phyloP scores from a whole-genome alignment of 2,888 invertebrate genomes.

The Drosophila affinis region DNA sequence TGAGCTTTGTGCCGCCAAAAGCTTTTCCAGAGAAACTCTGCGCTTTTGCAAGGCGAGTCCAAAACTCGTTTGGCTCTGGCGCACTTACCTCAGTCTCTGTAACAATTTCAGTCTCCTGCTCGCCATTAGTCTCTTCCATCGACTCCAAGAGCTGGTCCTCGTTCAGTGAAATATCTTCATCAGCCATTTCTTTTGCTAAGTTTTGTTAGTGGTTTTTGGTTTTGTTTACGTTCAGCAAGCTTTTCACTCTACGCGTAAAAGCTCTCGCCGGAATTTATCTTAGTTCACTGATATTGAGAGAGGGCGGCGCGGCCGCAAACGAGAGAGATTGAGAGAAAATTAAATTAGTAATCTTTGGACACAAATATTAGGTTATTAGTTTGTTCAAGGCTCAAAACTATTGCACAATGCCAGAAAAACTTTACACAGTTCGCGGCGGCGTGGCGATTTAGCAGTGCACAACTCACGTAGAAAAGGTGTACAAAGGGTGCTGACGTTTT shows the following conservation, averaged over 20 bases:
- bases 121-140: slow-evolving; percentile 84
- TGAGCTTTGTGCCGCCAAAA: slow-evolving; percentile 49
- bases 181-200: slow-evolving; percentile 79
- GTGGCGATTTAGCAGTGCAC: neutral
- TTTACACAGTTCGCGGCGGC: neutral
- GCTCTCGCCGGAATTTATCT: slow-evolving; percentile 53
- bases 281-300: slow-evolving; percentile 44
- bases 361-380: neutral
- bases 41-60: slow-evolving; percentile 43
- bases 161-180: slow-evolving; percentile 84
- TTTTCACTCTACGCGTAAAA: slow-evolving; percentile 38
- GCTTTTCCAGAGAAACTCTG: slow-evolving; percentile 55
- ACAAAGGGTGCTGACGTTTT: slow-evolving; percentile 67
- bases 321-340: slow-evolving; percentile 3
- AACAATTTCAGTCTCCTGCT: slow-evolving; percentile 82
- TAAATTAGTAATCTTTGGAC: slow-evolving; percentile 3
- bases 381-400: neutral
- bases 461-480: slow-evolving; percentile 31
- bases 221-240: slow-evolving; percentile 45
- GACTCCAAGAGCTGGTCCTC: slow-evolving; percentile 84
- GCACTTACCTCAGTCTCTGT: slow-evolving; percentile 83
- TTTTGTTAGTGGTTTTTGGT: slow-evolving; percentile 59
- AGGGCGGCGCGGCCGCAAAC: slow-evolving; percentile 4
- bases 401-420: neutral
- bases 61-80: slow-evolving; percentile 23